Evolutionary conservation across 2,113 vertebrate genomes (phyloP).

Genomic region (Coreoperca whiteheadi): DNA sequence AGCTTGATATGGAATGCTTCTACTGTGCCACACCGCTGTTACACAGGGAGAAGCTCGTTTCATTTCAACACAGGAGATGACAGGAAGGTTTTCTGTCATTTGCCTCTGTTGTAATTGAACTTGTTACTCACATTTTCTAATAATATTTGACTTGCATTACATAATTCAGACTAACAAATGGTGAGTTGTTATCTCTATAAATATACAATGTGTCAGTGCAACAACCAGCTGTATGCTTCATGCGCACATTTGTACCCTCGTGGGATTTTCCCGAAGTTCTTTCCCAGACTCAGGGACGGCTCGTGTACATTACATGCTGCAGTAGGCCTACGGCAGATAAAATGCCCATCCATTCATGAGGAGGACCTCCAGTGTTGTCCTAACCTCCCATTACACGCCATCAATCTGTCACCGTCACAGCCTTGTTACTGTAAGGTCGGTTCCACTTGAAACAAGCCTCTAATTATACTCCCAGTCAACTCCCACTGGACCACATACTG

Average conservation of each 20-base stretch:
- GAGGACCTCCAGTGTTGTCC: conserved; percentile 76
- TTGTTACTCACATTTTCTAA: neutral
- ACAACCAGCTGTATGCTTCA: conserved; percentile 40
- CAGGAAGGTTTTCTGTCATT: conserved; percentile 8
- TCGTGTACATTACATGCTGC: conserved; percentile 24
- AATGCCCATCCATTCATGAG: conserved; percentile 65
- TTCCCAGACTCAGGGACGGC: conserved; percentile 69
- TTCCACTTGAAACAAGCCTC: conserved; percentile 75
- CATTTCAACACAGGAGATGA: conserved; percentile 29
- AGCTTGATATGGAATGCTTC: conserved; percentile 37
- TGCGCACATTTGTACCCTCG: conserved; percentile 48
- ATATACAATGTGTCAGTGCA: conserved; percentile 38
- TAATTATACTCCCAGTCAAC: conserved; percentile 80
- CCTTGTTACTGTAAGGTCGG: conserved; percentile 77
- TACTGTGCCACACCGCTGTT: conserved; percentile 28
- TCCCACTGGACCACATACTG: conserved; percentile 79
- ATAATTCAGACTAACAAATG: conserved; percentile 2
- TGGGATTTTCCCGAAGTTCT: conserved; percentile 71
- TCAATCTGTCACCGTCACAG: conserved; percentile 78
- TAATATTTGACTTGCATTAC: neutral
- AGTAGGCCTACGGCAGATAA: conserved; percentile 30
- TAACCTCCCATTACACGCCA: conserved; percentile 74
- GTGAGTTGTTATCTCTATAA: conserved; percentile 16
- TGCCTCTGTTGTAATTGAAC: neutral
- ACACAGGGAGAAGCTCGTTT: conserved; percentile 24